Base-by-base conservation (phyloP, 2,888 invertebrate genomes). In the Rotaria socialis region DNA sequence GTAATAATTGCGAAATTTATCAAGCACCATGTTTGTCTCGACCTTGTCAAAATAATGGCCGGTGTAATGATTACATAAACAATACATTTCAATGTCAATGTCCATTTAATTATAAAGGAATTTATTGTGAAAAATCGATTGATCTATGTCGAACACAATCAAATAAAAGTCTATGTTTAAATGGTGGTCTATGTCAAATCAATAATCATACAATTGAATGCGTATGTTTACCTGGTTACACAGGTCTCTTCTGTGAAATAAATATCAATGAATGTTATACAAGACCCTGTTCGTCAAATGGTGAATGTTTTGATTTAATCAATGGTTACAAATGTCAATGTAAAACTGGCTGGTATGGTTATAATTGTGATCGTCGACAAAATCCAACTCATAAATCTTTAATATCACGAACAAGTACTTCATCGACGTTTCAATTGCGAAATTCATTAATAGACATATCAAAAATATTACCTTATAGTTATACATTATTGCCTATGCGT, bases 311-410 rank as follows among this genome's bases (percentile, higher is more conserved):
- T 22, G 80, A 80, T 80, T 47, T 80, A 24, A 47, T 80, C 4
- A 80, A 80, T 80, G 80, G 80, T 80, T 80, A 80, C 47, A 24
- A 80, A 80, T 80, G 80, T 47, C 47, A 43, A 43, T 80, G 80
- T 80, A 10, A 47, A 47, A 24, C 80, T 5, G 47, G 80, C 47
- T 80, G n/a, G 22, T 47, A n/a, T 47, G 80, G 80, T n/a, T 80
- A 47, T 80, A 80, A 80, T 47, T 80, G 80, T 80, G 47, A 80
- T 47, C 24, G 22, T n/a, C 47, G 35, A 47, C 47, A 47, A 47
- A 80, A 80, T n/a, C n/a, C 24, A 6, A 24, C n/a, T 1, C 22
- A n/a, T 47, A 80, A 80, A 47, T n/a, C 80, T 14, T 24, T 80
- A 14, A 47, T 47, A n/a, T 2, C 6, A 24, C n/a, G n/a, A n/a